Evolutionary conservation across 2,797 vertebrate genomes (phyloP), one percentile per base, ranked within the genome.

Genomic region (Synanceia verrucosa): DNA sequence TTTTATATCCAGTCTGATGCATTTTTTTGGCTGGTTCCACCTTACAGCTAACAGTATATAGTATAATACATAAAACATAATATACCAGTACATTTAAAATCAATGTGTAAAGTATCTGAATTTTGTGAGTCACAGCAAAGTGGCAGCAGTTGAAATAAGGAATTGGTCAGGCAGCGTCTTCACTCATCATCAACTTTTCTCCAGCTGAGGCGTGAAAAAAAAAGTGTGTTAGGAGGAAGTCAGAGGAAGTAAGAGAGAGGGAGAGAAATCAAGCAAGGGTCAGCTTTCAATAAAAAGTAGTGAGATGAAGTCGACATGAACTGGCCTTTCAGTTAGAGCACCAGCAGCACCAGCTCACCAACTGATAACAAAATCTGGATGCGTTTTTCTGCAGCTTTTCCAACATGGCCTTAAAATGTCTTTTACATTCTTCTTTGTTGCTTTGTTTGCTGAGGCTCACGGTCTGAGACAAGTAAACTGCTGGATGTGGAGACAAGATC

Each of bases 91-190:
- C 1, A 8, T 52, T 57, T 61, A 0, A 57, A 31, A 28, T 53
- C 16, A 3, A 9, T 26, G 24, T n/a, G 33, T 11, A 14, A 28
- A 23, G 3, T 3, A n/a, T 41, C 13, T 41, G 21, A 47, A 41
- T 26, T 4, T 8, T 0, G 2, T 10, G 8, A 21, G 29, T 19
- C 9, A 23, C 31, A 50, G 19, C 37, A 26, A 18, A 43, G 21
- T 46, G 7, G 4, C 6, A 13, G 9, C 7, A 55, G 46, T 4
- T 52, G 11, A 78, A 86, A 79, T 76, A 76, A 84, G 62, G 65
- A 80, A 75, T 37, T 70, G 76, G 29, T 81, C 34, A 12, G 0
- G 2, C 0, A 36, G 0, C 16, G 31, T 78, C 48, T 69, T 55
- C 19, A 29, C 53, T 62, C 21, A 41, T 65, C 37, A 66, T 73